Conservation (phyloP, 2,888 invertebrate species). For the Macaria notata region DNA sequence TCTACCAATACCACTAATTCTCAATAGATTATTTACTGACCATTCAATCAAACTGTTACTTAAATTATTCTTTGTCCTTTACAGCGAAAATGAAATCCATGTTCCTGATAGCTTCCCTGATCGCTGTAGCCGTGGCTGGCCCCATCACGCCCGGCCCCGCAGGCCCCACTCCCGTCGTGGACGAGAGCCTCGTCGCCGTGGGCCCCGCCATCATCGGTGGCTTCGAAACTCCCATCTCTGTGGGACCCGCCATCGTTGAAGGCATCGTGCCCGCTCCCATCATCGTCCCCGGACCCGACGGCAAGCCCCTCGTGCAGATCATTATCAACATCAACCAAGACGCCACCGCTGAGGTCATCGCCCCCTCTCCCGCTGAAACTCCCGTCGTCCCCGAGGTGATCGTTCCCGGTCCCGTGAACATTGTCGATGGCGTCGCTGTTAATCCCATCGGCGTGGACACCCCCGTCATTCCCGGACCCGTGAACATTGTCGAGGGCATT, state of each 20-base stretch:
- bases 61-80: conserved; percentile 6
- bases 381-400: conserved; percentile 22
- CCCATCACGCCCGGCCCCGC: conserved; percentile 33
- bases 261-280: conserved; percentile 19
- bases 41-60: background rate
- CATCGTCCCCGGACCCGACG: conserved; percentile 23
- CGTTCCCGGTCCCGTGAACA: conserved; percentile 23
- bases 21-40: too few relatives aligned
- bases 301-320: conserved; percentile 44
- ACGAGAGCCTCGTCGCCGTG: conserved; percentile 19
- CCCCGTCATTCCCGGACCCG: conserved; percentile 20
- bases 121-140: conserved; percentile 46
- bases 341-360: conserved; percentile 22
- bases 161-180: conserved; percentile 27
- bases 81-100: conserved; percentile 45
- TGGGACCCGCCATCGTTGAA: conserved; percentile 30
- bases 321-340: conserved; percentile 46
- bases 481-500: conserved; percentile 24
- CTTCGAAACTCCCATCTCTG: conserved; percentile 26
- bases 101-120: conserved; percentile 43
- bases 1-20: too few relatives aligned
- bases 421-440: conserved; percentile 20
- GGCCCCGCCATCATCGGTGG: conserved; percentile 26
- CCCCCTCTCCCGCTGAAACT: conserved; percentile 28
- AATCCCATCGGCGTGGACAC: conserved; percentile 22